A percentile compares a stretch with the other conserved stretches of the same genome.
Evolutionary conservation across 2,888 invertebrate species (phyloP).

Genomic region (Cerceris ruficornis): DNA sequence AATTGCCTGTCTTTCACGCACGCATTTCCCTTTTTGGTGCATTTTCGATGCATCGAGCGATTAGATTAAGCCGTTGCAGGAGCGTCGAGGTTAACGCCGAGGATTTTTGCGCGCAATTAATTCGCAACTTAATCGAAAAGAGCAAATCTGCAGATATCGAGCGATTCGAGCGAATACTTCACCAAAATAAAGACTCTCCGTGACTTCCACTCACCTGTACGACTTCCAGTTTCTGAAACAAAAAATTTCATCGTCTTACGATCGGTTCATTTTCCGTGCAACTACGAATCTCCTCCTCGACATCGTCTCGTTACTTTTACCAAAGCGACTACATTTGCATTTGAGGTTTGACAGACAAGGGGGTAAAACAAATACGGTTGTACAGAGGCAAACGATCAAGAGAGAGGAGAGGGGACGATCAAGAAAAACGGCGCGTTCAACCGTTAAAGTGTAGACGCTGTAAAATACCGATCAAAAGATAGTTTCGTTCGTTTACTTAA

Average conservation of each 20-base stretch:
- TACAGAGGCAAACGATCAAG: no score
- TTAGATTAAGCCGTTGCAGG: background rate
- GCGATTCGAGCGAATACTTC: slow-evolving; percentile 57
- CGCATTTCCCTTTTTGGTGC: slow-evolving; percentile 25
- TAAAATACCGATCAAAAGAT: no score
- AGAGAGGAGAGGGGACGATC: no score
- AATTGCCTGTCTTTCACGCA: slow-evolving; percentile 15
- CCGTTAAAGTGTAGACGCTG: no score
- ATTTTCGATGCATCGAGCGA: background rate
- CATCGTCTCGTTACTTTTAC: no score
- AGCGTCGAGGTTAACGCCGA: slow-evolving; percentile 1
- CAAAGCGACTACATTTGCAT: no score
- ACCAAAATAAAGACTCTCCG: slow-evolving; percentile 10
- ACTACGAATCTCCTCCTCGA: no score
- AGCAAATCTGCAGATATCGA: background rate
- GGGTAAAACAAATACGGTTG: no score
- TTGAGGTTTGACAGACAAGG: no score
- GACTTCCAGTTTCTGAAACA: slow-evolving; percentile 75
- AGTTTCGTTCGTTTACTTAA: slow-evolving; percentile 5
- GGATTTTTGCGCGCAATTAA: slow-evolving; percentile 2
- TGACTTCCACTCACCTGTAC: slow-evolving; percentile 69
- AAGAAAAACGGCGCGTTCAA: no score
- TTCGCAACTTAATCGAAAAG: slow-evolving; percentile 30
- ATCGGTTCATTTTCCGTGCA: no score
- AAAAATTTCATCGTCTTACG: slow-evolving; percentile 14